Percentiles rank a stretch among this genome's conserved stretches.
phyloP scores from a whole-genome alignment of 1,140 invertebrate species.

The Spodoptera litura region DNA sequence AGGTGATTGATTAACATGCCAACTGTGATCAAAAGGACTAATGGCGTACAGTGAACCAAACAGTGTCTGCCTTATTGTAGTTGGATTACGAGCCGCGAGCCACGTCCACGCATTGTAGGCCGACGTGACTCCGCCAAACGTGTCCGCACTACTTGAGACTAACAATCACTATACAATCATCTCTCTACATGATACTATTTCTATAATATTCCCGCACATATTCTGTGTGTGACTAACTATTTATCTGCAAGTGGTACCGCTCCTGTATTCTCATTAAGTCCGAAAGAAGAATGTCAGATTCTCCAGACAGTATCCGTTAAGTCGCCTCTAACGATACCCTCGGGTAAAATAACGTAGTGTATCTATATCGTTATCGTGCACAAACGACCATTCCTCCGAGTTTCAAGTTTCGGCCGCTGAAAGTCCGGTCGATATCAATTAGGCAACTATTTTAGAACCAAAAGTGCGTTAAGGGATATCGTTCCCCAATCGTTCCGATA shows the following conservation, averaged over 20 bases:
- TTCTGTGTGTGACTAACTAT: too few relatives aligned
- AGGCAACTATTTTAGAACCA: constrained; percentile 3
- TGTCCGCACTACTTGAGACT: neutral
- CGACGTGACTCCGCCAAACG: constrained; percentile 27
- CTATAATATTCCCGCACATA: too few relatives aligned
- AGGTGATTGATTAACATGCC: constrained; percentile 59
- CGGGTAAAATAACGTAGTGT: neutral
- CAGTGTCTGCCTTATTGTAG: constrained; percentile 33
- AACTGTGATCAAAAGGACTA: constrained; percentile 48
- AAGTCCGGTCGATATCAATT: constrained; percentile 24
- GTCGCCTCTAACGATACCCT: constrained; percentile 1
- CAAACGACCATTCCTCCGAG: neutral
- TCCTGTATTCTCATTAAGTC: constrained; percentile 1
- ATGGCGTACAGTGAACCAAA: constrained; percentile 35
- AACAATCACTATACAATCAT: constrained; percentile 17
- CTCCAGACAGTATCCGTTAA: neutral
- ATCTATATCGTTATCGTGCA: neutral
- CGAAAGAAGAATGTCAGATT: neutral
- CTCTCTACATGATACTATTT: neutral
- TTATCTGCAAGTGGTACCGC: too few relatives aligned
- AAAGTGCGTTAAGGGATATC: constrained; percentile 4
- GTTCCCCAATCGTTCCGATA: constrained; percentile 11
- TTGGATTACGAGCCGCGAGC: constrained; percentile 31
- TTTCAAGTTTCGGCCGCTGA: neutral
- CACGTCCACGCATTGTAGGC: constrained; percentile 9